Evolutionary conservation across 2,113 vertebrate species (phyloP), one percentile per base, ranked within the genome.

Genomic region (Anseranas semipalmata): DNA sequence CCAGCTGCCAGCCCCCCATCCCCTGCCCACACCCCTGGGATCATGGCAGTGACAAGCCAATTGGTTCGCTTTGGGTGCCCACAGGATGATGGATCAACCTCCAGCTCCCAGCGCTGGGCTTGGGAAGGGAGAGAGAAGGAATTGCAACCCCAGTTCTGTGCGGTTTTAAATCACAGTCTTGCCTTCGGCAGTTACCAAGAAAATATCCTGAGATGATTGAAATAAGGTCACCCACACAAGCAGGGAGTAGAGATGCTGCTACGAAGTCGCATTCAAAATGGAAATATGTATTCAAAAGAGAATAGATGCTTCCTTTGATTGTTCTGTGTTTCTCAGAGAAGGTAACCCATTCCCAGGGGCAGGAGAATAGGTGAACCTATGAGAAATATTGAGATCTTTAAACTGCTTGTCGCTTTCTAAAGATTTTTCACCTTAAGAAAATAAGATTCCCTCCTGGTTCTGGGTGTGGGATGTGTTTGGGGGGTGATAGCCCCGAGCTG

Each of bases 21-120:
- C 3, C 15, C 32, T 12, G 0, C 3, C 35, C 18, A 27, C 63
- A 30, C 6, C 41, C 60, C n/a, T 9, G 3, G 1, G 3, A 25
- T 75, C 39, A 6, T 1, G 0, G n/a, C 0, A 1, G 27, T 17
- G 6, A 25, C 21, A 4, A 46, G 9, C 7, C 1, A 2, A 18
- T 10, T 2, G 12, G 15, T 13, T 27, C 8, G 12, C 39, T 15
- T 15, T 74, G 30, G 67, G 28, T 45, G 53, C 28, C 2, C 1
- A 10, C 9, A 1, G 1, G 10, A 1, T 50, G 46, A 35, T 7
- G 19, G 7, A 6, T 32, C 10, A 1, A 33, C 35, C 53, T 50
- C 24, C 7, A 53, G 59, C 4, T 2, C 66, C 27, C 12, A 1
- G 13, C 10, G 72, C 43, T 4, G 63, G 30, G 21, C 52, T 87